These are phyloP conservation scores for Apostichopus californicus DNA, from an alignment of 35 echinoderm and acorn worm species.

Conservation along the genomic window DNA sequence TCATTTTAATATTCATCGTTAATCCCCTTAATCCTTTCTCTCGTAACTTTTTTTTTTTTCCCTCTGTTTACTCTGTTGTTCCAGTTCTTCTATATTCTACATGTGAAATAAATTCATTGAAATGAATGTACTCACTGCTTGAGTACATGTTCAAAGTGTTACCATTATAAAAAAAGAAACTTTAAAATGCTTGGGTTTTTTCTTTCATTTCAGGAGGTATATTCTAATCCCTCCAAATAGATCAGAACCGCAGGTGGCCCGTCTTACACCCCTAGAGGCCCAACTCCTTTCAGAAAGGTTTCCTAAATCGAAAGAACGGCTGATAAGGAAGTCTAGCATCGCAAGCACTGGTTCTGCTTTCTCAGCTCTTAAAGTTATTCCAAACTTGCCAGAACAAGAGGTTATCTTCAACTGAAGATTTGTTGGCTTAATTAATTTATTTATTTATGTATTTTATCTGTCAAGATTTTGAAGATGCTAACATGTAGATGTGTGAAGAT, in stretches of 20 bases:
- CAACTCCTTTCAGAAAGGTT: slow-evolving; percentile 82
- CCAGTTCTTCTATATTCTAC: too few relatives aligned
- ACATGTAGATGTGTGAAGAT: too few relatives aligned
- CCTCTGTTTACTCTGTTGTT: too few relatives aligned
- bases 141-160: too few relatives aligned
- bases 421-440: neutral
- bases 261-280: slow-evolving; percentile 64
- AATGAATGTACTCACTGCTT: too few relatives aligned
- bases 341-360: neutral
- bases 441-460: too few relatives aligned
- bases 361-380: slow-evolving; percentile 10
- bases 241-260: slow-evolving; percentile 12
- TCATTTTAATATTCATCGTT: too few relatives aligned
- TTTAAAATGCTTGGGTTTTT: neutral
- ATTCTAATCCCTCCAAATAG: slow-evolving; percentile 61
- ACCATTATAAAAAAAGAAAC: too few relatives aligned
- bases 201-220: slow-evolving; percentile 59
- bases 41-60: too few relatives aligned
- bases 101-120: too few relatives aligned
- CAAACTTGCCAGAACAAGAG: neutral
- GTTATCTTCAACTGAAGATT: neutral
- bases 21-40: too few relatives aligned
- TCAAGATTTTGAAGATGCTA: too few relatives aligned
- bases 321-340: slow-evolving; percentile 4
- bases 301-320: slow-evolving; percentile 51